Evolutionary conservation across 1,140 invertebrate species (phyloP), one percentile per base, ranked within the genome.

Genomic region (Ostrea denselamellosa): DNA sequence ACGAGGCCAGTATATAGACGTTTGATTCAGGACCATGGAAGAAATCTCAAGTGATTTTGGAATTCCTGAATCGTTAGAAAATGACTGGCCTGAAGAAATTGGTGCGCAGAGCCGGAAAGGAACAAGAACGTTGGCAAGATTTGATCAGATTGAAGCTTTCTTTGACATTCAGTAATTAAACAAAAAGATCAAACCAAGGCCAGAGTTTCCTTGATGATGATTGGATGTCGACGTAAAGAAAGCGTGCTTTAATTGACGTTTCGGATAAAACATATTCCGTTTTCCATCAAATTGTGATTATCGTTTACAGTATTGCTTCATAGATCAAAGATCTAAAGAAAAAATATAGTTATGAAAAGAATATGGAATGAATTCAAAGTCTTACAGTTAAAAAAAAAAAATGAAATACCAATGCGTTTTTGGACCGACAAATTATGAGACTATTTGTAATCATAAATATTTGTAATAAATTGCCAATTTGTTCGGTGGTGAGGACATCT

Each of bases 221-320:
- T 77, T 28, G 68, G 68, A 34, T 77, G 68, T 77, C 68, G 34
- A 12, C 9, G 25, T 8, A 34, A 77, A 77, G 68, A 77, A 22
- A 34, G 68, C 68, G 22, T 77, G 68, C 68, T 77, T 77, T 77
- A 77, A 77, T 77, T 77, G 68, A 77, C 68, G 68, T 77, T 77
- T 28, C 68, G 68, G 68, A 34, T 77, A 77, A 77, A 77, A 77
- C 68, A 28, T 25, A 77, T 77, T 77, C 68, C 68, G 68, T 77
- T 77, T 77, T 77, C 68, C 68, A 77, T 77, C 68, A 77, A 77
- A 77, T 77, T 34, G 68, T 77, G 68, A 77, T 77, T 77, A 77
- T 77, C 68, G 28, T 77, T 77, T 77, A 28, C 14, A 77, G 22
- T 14, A 77, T 77, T 77, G 68, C 68, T 77, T 77, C 68, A 77